Evolutionary conservation across 2,797 vertebrate species (phyloP), one percentile per base, ranked within the genome.

Genomic region (Nasua narica): DNA sequence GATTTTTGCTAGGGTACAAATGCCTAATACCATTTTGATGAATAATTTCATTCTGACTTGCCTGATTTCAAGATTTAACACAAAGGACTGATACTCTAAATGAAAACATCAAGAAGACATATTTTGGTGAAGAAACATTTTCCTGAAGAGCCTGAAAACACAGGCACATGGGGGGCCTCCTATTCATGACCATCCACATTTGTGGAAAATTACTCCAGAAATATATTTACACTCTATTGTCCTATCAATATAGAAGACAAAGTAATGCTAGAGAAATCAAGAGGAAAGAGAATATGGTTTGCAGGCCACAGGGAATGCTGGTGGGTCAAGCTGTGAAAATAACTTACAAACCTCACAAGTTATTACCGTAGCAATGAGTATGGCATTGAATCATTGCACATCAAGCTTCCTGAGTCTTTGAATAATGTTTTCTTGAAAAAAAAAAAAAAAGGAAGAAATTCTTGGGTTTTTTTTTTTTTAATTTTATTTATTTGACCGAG

Each of bases 171-270:
- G 25, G 21, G 19, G 7, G 6, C 13, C 27, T 86, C 15, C 23
- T 86, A n/a, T 83, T 72, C 46, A 46, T 77, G 70, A 70, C 19
- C 29, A 69, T n/a, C 54, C 79, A 13, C 4, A 25, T 23, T 62
- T 76, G 56, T 4, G 27, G n/a, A 85, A 96, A 88, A 87, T 43
- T 60, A 74, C 77, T 62, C 81, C 76, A 83, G 60, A 92, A 94
- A 65, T 10, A 35, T 48, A 32, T 54, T 87, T 69, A 16, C 0
- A 10, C 10, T 76, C 15, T 60, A 37, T 37, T 29, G 1, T 84
- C 67, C 46, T 70, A 50, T 37, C 65, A 76, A 16, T 56, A 19
- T 27, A 18, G 43, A 19, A 52, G 54, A 85, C 18, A 62, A 52
- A 35, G 81, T 60, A 82, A 84, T 21, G 40, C 48, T 43, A 60